A percentile compares a stretch with the other conserved stretches of the same genome.
Evolutionary conservation across 2,113 vertebrate genomes (phyloP).

Genomic region (Misgurnus mizolepis): DNA sequence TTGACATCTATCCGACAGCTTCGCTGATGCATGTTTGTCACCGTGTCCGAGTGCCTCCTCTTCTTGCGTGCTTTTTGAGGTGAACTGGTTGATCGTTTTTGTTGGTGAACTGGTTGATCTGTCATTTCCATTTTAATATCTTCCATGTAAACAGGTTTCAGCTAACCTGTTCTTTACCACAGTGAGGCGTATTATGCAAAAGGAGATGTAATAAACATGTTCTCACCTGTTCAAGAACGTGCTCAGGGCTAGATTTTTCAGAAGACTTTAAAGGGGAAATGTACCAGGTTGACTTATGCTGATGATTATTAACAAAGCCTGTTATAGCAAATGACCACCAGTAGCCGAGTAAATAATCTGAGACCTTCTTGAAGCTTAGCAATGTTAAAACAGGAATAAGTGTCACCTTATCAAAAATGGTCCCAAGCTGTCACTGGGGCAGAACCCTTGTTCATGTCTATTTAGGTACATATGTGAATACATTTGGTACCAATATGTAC

Average conservation of each 20-base stretch:
- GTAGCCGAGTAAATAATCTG: background rate
- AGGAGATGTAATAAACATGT: constrained; percentile 16
- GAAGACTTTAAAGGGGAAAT: background rate
- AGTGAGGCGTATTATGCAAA: background rate
- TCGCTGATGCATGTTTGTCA: constrained; percentile 14
- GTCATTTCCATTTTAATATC: background rate
- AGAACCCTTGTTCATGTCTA: no score
- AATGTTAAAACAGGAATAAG: no score
- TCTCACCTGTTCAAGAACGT: constrained; percentile 20
- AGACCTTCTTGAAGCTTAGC: no score
- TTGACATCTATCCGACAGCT: constrained; percentile 58
- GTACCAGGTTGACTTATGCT: no score
- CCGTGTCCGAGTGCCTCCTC: background rate
- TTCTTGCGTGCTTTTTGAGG: background rate
- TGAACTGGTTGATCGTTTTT: background rate
- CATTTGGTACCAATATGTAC: no score
- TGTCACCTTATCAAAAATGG: no score
- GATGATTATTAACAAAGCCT: background rate
- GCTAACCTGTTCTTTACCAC: background rate
- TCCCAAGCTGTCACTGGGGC: no score
- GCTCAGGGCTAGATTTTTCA: background rate
- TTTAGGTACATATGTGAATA: no score
- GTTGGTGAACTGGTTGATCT: background rate
- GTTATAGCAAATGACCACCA: background rate
- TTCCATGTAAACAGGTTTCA: background rate